Percentiles rank a stretch among this genome's conserved stretches.
These are phyloP conservation scores for Leptestheria dahalacensis DNA, from an alignment of 1,140 invertebrate genomes.

Conservation along the genomic window DNA sequence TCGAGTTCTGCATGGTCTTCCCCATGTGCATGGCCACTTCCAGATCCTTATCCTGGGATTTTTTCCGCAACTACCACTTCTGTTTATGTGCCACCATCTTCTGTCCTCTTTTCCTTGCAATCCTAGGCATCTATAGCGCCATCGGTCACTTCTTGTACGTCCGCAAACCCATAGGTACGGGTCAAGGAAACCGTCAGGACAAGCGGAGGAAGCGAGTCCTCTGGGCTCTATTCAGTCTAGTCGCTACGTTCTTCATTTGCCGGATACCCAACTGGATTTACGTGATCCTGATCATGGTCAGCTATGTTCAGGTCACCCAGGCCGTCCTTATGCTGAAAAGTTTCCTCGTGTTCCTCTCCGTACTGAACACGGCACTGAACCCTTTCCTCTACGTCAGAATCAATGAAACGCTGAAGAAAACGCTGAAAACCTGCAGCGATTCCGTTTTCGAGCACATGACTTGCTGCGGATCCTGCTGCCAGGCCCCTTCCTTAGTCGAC, in stretches of 20 bases:
- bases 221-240: slow-evolving; percentile 6
- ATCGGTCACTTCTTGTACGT: slow-evolving; percentile 15
- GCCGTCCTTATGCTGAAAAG: slow-evolving; percentile 5
- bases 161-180: slow-evolving; percentile 12
- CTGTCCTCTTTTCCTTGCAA: slow-evolving; percentile 4
- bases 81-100: neutral
- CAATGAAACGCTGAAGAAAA: slow-evolving; percentile 14
- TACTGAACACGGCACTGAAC: slow-evolving; percentile 14
- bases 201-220: slow-evolving; percentile 13
- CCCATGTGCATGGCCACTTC: neutral
- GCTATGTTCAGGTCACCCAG: neutral
- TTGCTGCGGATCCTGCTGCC: neutral
- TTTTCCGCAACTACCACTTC: neutral
- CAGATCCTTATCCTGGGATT: neutral
- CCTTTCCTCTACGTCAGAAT: slow-evolving; percentile 15
- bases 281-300: slow-evolving; percentile 6
- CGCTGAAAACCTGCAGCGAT: slow-evolving; percentile 5
- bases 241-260: slow-evolving; percentile 10
- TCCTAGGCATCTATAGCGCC: slow-evolving; percentile 7
- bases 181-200: neutral
- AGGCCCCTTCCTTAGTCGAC: neutral
- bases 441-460: neutral
- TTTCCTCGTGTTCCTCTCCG: slow-evolving; percentile 12
- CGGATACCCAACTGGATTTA: slow-evolving; percentile 15
- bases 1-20: slow-evolving; percentile 6